Conservation (phyloP, 1,140 invertebrate genomes). For the Heliconius melpomene region DNA sequence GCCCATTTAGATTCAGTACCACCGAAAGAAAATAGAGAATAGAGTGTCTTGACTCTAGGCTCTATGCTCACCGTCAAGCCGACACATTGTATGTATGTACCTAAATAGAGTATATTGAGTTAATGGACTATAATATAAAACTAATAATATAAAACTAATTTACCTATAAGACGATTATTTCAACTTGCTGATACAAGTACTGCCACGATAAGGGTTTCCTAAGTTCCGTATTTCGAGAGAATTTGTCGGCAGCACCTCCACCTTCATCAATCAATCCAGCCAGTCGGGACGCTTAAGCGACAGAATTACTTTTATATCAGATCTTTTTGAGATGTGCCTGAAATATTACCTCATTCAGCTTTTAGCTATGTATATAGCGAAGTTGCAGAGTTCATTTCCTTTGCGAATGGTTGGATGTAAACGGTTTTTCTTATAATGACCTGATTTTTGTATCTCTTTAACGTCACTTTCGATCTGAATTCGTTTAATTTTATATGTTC, state of each 20-base stretch:
- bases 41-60: too few species aligned
- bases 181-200: conserved; percentile 14
- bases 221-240: conserved; percentile 56
- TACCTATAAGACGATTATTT: conserved; percentile 4
- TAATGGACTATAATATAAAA: background rate
- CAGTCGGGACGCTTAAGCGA: conserved; percentile 66
- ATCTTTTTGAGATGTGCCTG: conserved; percentile 63
- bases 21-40: too few species aligned
- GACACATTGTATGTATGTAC: background rate
- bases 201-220: conserved; percentile 41
- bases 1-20: too few species aligned
- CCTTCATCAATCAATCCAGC: conserved; percentile 65
- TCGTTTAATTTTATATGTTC: background rate
- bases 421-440: conserved; percentile 7
- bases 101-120: background rate
- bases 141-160: background rate
- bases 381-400: conserved; percentile 20
- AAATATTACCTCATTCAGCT: conserved; percentile 55
- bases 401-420: background rate
- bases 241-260: conserved; percentile 60
- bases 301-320: conserved; percentile 71
- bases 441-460: background rate
- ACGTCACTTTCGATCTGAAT: background rate
- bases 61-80: too few species aligned
- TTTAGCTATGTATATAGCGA: conserved; percentile 36